Evolutionary conservation across 2,113 vertebrate genomes (phyloP), one percentile per base, ranked within the genome.

Genomic region (Centropus bengalensis): DNA sequence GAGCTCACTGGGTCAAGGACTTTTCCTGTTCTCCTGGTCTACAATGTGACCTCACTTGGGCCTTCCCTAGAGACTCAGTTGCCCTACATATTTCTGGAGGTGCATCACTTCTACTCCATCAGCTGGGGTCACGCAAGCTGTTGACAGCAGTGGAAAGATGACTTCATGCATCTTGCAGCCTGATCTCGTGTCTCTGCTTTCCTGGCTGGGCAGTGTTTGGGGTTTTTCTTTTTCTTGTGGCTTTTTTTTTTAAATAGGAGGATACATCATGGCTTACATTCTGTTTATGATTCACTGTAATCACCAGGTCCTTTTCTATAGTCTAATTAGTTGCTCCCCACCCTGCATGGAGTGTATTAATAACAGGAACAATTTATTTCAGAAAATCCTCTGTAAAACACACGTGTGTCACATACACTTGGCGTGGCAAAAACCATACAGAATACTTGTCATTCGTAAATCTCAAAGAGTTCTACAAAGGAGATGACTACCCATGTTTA

Each of bases 111-210:
- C 76, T 81, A 26, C 60, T 77, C 55, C 38, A 56, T 93, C 88
- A 88, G 86, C 92, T 91, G 88, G 54, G 86, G 86, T 91, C 69
- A 11, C 1, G 30, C 4, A 15, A 59, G 64, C 80, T 90, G 91
- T 96, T 96, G 92, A 95, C 86, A 95, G 76, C 82, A 88, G 56
- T 86, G 86, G 86, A 93, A 92, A 90, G 92, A 92, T 94, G 86
- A 95, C 82, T 96, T 96, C 69, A 93, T 81, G 73, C 3, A 0
- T 90, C 76, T 93, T 92, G 76, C 73, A 88, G 88, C 71, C 80
- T 60, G 28, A 63, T 55, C 82, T 94, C 38, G 32, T 40, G 4
- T 63, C 76, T 94, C 76, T 90, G 86, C 86, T 90, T 96, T 94
- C 91, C 82, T 90, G 88, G 56, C 76, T 92, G 78, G 87, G 70